Conservation (phyloP, 2,113 vertebrate species). For the Engraulis encrasicolus region DNA sequence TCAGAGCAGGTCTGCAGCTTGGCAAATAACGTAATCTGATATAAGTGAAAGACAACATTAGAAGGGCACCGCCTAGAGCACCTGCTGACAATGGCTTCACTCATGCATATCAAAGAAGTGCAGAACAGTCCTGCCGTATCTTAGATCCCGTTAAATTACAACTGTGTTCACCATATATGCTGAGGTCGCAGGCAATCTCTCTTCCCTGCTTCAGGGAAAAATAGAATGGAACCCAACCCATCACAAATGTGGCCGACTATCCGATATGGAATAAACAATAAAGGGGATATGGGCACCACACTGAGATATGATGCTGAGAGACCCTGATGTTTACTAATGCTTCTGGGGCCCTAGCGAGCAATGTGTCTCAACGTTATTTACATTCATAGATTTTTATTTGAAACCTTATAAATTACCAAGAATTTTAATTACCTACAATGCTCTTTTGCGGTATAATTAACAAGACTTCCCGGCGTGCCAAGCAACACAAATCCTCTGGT, state of each 20-base stretch:
- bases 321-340: background rate
- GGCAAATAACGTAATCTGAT: background rate
- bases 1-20: background rate
- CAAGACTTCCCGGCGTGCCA: background rate
- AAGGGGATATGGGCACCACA: background rate
- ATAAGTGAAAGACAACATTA: background rate
- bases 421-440: background rate
- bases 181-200: background rate
- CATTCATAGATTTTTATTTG: background rate
- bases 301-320: background rate
- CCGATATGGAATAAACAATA: background rate
- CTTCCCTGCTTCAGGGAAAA: background rate
- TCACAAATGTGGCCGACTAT: constrained; percentile 1
- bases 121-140: background rate
- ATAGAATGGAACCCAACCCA: constrained; percentile 9
- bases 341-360: background rate
- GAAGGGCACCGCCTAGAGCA: background rate
- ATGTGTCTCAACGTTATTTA: background rate
- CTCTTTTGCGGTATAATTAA: background rate
- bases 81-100: background rate
- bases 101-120: background rate
- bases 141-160: background rate
- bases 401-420: background rate
- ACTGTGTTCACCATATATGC: background rate
- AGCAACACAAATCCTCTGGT: background rate